Base-by-base conservation (phyloP, 1,140 invertebrate genomes). In the Maconellicoccus hirsutus region DNA sequence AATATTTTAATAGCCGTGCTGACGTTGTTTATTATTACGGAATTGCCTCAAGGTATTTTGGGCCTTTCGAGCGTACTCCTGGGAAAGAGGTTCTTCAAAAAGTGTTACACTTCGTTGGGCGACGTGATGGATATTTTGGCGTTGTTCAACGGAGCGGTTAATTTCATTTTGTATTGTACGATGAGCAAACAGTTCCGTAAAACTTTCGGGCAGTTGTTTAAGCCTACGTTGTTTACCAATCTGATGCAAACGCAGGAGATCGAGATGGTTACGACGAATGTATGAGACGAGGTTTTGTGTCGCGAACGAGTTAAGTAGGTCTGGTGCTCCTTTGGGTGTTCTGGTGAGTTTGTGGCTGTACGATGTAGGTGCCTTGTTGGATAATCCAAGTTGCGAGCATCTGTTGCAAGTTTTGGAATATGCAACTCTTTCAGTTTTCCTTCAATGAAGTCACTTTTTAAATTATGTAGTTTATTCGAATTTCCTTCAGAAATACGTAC, bases 151-250 rank as follows among this genome's bases (percentile, higher is more conserved):
- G 95, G 92, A 66, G 92, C 93, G 22, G 91, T 98, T 77, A 98
- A 98, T 81, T 98, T 99, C 81, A 91, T 98, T 72, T 85, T 99
- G 21, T 99, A 98, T 81, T 98, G 96, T 80, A 88, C 91, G 72
- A 99, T 98, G 96, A 95, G 92, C 75, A 86, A 92, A 69, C 95
- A 98, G 82, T 99, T 98, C 80, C 83, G 96, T 12, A 86, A 84
- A 72, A 96, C 93, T 1, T 98, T 96, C 76, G 84, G 83, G 19
- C 79, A 87, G 70, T 81, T 87, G 10, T 87, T 88, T 77, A 89
- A 88, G 79, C 76, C 82, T 80, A 80, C 22, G 6, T 10, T 66
- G 25, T 66, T 66, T 3, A 25, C 61, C 8, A 66, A 23, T 66
- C 19, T 66, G 6, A 66, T 66, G 6, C 61, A 66, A 66, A 66